These are phyloP conservation scores for Oplegnathus fasciatus DNA, from an alignment of 2,113 vertebrate genomes.

Conservation along the genomic window DNA sequence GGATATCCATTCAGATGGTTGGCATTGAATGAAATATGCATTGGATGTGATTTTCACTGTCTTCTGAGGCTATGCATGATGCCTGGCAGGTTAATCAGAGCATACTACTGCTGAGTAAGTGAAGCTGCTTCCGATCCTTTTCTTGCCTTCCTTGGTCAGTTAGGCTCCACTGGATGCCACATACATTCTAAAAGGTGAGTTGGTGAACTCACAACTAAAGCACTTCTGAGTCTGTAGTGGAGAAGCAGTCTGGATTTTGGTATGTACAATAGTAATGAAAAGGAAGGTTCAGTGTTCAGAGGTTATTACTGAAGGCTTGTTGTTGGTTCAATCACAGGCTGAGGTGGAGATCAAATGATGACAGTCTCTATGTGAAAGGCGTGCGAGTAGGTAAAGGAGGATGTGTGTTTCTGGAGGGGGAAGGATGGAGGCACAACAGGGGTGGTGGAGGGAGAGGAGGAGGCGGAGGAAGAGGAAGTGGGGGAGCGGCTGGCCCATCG, in stretches of 20 bases:
- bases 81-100: constrained; percentile 30
- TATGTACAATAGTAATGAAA: constrained; percentile 69
- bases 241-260: constrained; percentile 66
- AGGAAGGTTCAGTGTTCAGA: constrained; percentile 17
- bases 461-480: constrained; percentile 80
- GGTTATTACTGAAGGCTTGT: constrained; percentile 59
- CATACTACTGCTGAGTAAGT: constrained; percentile 29
- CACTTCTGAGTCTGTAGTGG: constrained; percentile 65
- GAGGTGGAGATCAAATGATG: constrained; percentile 81
- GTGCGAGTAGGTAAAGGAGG: constrained; percentile 76
- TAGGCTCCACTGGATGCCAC: constrained; percentile 51
- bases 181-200: constrained; percentile 69
- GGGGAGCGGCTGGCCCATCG: constrained; percentile 92
- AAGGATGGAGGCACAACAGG: constrained; percentile 66
- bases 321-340: constrained; percentile 29
- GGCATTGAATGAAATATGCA: constrained; percentile 41
- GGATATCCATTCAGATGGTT: constrained; percentile 46
- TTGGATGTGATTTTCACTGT: constrained; percentile 16
- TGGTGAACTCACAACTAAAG: constrained; percentile 64
- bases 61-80: constrained; percentile 1
- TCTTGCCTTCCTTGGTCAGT: constrained; percentile 47
- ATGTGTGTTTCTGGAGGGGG: constrained; percentile 75
- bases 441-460: constrained; percentile 67
- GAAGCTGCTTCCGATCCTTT: constrained; percentile 46
- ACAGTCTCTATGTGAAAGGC: constrained; percentile 86